Conservation (phyloP, 2,797 vertebrate genomes). For the Brachyalestes nurse region DNA sequence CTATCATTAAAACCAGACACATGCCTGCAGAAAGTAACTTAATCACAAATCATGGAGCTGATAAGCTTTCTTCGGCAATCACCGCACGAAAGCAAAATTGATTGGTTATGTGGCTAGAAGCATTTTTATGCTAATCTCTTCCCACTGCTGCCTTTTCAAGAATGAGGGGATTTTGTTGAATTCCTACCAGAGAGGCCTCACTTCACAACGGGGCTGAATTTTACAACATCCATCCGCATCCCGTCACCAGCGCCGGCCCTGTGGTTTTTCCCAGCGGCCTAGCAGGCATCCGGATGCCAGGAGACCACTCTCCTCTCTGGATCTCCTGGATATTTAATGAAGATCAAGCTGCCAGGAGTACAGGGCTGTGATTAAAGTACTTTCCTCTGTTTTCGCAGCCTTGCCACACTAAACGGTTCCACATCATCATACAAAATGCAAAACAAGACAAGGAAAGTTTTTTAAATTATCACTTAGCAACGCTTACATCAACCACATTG, state of each 20-base stretch:
- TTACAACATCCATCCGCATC: background rate
- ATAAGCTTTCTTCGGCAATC: slow-evolving; percentile 39
- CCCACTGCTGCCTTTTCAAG: background rate
- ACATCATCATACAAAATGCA: no score
- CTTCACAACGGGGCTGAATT: background rate
- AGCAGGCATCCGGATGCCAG: background rate
- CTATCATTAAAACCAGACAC: slow-evolving; percentile 39
- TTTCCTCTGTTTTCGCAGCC: no score
- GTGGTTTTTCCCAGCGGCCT: background rate
- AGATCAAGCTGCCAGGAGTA: background rate
- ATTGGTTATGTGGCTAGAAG: slow-evolving; percentile 33
- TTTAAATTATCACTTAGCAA: no score
- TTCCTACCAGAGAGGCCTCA: background rate
- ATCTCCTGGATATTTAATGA: slow-evolving; percentile 24
- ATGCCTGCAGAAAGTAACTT: slow-evolving; percentile 41
- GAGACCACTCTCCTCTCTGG: background rate
- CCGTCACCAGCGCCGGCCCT: background rate
- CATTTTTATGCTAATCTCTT: slow-evolving; percentile 37
- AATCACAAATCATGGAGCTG: slow-evolving; percentile 43
- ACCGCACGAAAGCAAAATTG: slow-evolving; percentile 27
- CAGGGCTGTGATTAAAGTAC: no score
- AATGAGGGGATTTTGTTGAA: background rate
- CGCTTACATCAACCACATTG: no score
- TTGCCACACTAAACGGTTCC: no score
- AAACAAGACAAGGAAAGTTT: no score